These are phyloP conservation scores for Burhinus oedicnemus DNA, from an alignment of 2,113 vertebrate species.

Conservation along the genomic window DNA sequence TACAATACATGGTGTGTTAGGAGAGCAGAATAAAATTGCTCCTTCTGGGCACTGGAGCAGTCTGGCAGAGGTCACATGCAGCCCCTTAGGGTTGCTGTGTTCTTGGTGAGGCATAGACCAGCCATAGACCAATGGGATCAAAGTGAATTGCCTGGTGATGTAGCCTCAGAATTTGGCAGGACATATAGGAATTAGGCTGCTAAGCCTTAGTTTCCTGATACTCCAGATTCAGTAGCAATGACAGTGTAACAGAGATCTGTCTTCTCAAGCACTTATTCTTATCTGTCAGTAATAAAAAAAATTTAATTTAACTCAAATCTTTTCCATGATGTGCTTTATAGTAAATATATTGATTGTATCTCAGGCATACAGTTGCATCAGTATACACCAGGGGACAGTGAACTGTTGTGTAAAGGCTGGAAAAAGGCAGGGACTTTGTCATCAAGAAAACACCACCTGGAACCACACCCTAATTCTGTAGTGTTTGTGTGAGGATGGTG, in stretches of 20 bases:
- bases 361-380: background rate
- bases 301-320: background rate
- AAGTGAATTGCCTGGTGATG: background rate
- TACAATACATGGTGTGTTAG: background rate
- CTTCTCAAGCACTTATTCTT: background rate
- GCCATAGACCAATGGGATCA: background rate
- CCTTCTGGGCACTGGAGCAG: background rate
- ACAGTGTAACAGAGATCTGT: background rate
- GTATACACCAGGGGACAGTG: background rate
- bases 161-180: background rate
- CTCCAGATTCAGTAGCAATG: background rate
- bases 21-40: background rate
- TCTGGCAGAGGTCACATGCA: background rate
- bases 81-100: background rate
- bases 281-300: background rate
- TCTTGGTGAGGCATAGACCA: background rate
- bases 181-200: background rate
- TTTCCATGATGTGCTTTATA: background rate
- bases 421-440: conserved; percentile 16
- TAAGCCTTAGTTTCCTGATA: background rate
- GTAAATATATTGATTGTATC: background rate
- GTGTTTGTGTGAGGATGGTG: background rate
- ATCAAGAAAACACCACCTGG: background rate
- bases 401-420: background rate
- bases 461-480: background rate